phyloP scores from a whole-genome alignment of 1,140 invertebrate species.

The Bombyx mandarina region DNA sequence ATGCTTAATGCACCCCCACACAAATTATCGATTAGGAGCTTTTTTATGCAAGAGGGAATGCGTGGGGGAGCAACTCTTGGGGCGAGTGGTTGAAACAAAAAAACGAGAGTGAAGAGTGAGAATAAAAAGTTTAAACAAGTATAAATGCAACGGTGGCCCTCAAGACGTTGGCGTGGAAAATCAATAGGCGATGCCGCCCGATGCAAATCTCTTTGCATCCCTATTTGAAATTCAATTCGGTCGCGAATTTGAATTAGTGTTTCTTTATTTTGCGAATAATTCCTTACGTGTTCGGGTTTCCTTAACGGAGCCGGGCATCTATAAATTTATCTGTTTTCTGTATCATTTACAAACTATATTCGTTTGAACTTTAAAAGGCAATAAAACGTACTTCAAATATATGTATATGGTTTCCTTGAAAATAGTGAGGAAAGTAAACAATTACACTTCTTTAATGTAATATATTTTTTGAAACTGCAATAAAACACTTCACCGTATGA shows the following conservation, averaged over 20 bases:
- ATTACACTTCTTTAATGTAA: too few relatives aligned
- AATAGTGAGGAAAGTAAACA: too few relatives aligned
- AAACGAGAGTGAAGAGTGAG: slow-evolving; percentile 65
- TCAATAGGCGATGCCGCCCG: slow-evolving; percentile 61
- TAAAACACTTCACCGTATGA: too few relatives aligned
- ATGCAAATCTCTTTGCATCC: slow-evolving; percentile 64
- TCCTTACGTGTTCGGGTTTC: not conserved
- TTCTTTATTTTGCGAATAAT: slow-evolving; percentile 31
- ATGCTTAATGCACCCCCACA: slow-evolving; percentile 71
- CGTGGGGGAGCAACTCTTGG: slow-evolving; percentile 45
- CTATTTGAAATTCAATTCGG: slow-evolving; percentile 60
- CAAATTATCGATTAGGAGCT: slow-evolving; percentile 71
- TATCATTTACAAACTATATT: not conserved
- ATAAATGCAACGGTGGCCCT: slow-evolving; percentile 55
- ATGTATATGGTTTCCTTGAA: too few relatives aligned
- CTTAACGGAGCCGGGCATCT: not conserved
- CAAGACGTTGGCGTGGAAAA: slow-evolving; percentile 54
- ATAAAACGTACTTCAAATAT: too few relatives aligned
- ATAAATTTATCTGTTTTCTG: not conserved
- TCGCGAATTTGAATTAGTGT: slow-evolving; percentile 38
- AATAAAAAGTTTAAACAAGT: slow-evolving; percentile 72
- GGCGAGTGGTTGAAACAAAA: slow-evolving; percentile 67
- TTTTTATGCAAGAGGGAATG: slow-evolving; percentile 69
- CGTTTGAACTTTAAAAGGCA: too few relatives aligned
- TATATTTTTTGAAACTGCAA: too few relatives aligned